Conservation (phyloP, 2,888 invertebrate genomes). For the Heliothis peltigera region DNA sequence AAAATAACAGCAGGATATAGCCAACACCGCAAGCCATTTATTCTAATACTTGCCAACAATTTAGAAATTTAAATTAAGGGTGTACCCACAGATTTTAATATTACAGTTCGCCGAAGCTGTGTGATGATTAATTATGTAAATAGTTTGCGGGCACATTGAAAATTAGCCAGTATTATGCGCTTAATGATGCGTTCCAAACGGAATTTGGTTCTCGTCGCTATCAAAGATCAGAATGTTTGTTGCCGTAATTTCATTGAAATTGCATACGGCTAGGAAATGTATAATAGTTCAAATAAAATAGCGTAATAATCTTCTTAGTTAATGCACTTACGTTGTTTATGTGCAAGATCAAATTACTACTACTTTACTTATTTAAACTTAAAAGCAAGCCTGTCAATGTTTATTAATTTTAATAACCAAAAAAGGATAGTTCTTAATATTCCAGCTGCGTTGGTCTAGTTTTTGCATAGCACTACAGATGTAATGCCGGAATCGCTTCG, state of each 20-base stretch:
- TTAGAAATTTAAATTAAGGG: slow-evolving; percentile 85
- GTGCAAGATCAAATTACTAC: no score
- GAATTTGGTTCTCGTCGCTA: slow-evolving; percentile 44
- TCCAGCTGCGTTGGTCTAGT: no score
- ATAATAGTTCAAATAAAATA: no score
- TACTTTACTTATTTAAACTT: no score
- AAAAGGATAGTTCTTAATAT: no score
- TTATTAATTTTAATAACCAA: no score
- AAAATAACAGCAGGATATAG: slow-evolving; percentile 44
- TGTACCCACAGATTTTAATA: slow-evolving; percentile 78
- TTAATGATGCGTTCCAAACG: slow-evolving; percentile 65
- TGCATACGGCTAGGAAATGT: neutral
- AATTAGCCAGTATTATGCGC: slow-evolving; percentile 74
- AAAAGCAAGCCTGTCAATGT: no score
- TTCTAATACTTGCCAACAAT: slow-evolving; percentile 72
- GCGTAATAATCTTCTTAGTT: no score
- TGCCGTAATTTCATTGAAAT: neutral
- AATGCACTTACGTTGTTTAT: no score
- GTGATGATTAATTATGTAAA: slow-evolving; percentile 83
- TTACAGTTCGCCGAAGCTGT: slow-evolving; percentile 65
- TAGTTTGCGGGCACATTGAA: slow-evolving; percentile 79
- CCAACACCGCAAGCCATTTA: slow-evolving; percentile 47
- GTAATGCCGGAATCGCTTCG: no score
- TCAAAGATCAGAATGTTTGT: slow-evolving; percentile 24
- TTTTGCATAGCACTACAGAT: no score